Conservation (phyloP, 1,140 invertebrate genomes). For the Drosophila pseudoananassae region DNA sequence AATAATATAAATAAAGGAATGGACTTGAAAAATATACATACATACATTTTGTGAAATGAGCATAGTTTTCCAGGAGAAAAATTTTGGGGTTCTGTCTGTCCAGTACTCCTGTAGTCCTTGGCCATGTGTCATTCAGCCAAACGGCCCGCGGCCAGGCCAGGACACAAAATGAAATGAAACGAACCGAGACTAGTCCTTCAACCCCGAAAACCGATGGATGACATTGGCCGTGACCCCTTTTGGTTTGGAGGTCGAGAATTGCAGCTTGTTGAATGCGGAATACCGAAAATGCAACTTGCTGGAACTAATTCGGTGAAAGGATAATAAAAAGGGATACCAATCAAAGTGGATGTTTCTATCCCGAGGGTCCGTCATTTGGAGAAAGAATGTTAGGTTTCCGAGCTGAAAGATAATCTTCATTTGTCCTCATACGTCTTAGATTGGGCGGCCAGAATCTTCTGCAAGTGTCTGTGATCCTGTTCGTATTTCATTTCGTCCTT, state of each 20-base stretch:
- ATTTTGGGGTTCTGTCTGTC: neutral
- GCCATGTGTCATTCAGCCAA: slow-evolving; percentile 1
- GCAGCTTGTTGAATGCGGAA: slow-evolving; percentile 65
- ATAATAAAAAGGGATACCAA: neutral
- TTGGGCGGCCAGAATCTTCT: neutral
- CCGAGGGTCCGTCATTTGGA: neutral
- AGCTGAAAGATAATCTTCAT: neutral
- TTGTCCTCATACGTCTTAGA: neutral
- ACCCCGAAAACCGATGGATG: slow-evolving; percentile 28
- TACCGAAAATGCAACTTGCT: slow-evolving; percentile 1
- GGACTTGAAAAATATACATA: too few species aligned
- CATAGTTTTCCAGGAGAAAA: too few species aligned
- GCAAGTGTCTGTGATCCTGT: neutral
- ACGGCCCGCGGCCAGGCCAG: neutral
- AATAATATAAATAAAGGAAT: too few species aligned
- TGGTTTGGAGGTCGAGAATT: slow-evolving; percentile 45
- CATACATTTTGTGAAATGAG: too few species aligned
- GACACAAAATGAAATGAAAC: slow-evolving; percentile 9
- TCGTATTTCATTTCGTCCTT: neutral
- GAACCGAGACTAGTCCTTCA: slow-evolving; percentile 14
- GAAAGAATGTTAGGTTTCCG: neutral
- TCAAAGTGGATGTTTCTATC: neutral
- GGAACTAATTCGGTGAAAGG: neutral
- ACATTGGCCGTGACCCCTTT: slow-evolving; percentile 57
- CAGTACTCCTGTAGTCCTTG: neutral